A percentile compares a stretch with the other conserved stretches of the same genome.
phyloP scores from a whole-genome alignment of 2,113 vertebrate genomes.

The Lycaon pictus region DNA sequence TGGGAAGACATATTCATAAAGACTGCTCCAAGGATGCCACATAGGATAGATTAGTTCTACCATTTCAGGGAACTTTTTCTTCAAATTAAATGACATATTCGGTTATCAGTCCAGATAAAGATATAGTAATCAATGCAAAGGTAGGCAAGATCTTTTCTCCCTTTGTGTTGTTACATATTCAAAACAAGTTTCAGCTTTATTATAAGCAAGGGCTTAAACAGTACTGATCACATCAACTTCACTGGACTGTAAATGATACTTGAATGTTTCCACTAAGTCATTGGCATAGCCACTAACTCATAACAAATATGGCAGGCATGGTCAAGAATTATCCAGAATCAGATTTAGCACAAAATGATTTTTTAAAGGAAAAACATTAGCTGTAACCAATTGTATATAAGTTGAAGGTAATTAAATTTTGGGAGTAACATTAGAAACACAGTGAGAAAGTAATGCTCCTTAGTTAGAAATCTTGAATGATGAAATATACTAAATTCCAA shows the following conservation, averaged over 20 bases:
- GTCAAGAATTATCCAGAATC: neutral
- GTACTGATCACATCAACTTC: neutral
- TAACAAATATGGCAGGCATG: neutral
- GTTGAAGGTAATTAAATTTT: neutral
- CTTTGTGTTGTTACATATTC: neutral
- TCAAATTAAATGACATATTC: neutral
- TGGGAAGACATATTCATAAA: slow-evolving; percentile 18
- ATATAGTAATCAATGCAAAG: neutral
- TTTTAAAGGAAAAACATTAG: slow-evolving; percentile 13
- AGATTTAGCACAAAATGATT: neutral
- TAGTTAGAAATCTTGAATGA: neutral
- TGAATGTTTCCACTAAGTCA: neutral
- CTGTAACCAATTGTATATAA: neutral
- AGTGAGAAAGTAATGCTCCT: neutral
- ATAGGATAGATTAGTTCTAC: neutral
- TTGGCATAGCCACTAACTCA: neutral
- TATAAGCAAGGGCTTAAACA: neutral
- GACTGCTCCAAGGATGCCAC: neutral
- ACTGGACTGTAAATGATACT: neutral
- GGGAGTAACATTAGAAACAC: slow-evolving; percentile 27
- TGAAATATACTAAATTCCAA: neutral
- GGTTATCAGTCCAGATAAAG: neutral
- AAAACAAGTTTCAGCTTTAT: slow-evolving; percentile 27
- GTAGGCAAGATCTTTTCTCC: neutral
- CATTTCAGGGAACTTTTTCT: slow-evolving; percentile 35